Evolutionary conservation across 2,113 vertebrate genomes (phyloP), one percentile per base, ranked within the genome.

Genomic region (Amphiprion percula): DNA sequence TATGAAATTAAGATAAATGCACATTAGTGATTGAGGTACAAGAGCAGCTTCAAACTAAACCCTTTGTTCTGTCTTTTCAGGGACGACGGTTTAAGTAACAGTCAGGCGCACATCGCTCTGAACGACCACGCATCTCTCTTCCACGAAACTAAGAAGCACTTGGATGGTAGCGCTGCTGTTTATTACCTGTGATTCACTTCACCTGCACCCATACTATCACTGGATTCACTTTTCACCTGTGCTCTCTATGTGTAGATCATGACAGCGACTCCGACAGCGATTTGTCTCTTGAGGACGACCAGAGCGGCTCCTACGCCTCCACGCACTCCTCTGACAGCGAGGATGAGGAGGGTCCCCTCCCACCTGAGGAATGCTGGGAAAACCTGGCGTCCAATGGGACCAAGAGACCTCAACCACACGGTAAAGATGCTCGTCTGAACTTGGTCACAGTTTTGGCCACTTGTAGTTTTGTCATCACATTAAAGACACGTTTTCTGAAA

Each of bases 251-350:
- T 63, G n/a, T 30, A 98, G 96, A 95, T 68, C 94, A 77, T 0
- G 96, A 97, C 93, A 97, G 96, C 0, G 97, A 98, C 88, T 97
- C 97, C 0, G 97, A 99, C 93, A 98, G 97, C 56, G 97, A 99
- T 79, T 85, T 98, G 80, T 99, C 97, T 19, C 87, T 97, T 66
- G 97, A 98, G 82, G 97, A 98, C 0, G 97, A 97, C 83, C 95
- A 95, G 65, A 99, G 97, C 5, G 96, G 95, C 30, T 99, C 97
- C 63, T 98, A 95, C 0, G 95, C 96, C 58, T 98, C 97, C 56
- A 96, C 96, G 1, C 96, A 96, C 90, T 98, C 97, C 0, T 99
- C 97, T 0, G 97, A 98, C 90, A 99, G 97, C 0, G 97, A 97
- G 77, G 96, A 97, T 1, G 96, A 96, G 0, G 96, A 96, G 0